These are phyloP conservation scores for Cephus pulcher DNA, from an alignment of 2,888 invertebrate species.

Conservation along the genomic window DNA sequence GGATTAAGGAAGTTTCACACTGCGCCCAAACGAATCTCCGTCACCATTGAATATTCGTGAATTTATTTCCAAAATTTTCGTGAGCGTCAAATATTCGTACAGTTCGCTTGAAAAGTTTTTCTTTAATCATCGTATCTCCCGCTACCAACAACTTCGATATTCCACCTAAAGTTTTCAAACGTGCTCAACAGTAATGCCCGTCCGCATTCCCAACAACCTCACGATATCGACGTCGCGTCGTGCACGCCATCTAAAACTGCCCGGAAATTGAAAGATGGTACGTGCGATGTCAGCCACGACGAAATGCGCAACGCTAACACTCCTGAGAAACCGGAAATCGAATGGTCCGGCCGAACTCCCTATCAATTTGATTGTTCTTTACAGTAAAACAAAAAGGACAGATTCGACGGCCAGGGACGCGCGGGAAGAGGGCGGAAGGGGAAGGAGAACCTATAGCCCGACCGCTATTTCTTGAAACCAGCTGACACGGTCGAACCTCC, in stretches of 20 bases:
- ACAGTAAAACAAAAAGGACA: neutral
- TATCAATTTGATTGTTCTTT: neutral
- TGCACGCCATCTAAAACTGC: neutral
- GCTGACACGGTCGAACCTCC: neutral
- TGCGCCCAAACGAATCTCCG: neutral
- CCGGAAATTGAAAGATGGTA: neutral
- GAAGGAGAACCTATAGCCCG: neutral
- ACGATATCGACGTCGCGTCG: neutral
- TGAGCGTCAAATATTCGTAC: neutral
- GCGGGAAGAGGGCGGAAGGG: neutral
- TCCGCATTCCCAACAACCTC: neutral
- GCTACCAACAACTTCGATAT: neutral
- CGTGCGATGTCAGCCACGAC: neutral
- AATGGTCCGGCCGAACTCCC: neutral
- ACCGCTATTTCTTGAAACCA: neutral
- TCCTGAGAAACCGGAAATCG: neutral
- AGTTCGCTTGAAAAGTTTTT: neutral
- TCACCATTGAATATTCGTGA: neutral
- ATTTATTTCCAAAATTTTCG: neutral
- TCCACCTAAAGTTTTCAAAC: neutral
- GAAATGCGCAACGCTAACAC: neutral
- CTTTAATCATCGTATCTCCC: neutral
- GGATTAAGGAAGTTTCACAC: slow-evolving; percentile 36
- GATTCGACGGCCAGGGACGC: fast-evolving
- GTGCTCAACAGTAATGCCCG: neutral